These are phyloP conservation scores for Coremacera marginata DNA, from an alignment of 2,888 invertebrate genomes.

Conservation along the genomic window DNA sequence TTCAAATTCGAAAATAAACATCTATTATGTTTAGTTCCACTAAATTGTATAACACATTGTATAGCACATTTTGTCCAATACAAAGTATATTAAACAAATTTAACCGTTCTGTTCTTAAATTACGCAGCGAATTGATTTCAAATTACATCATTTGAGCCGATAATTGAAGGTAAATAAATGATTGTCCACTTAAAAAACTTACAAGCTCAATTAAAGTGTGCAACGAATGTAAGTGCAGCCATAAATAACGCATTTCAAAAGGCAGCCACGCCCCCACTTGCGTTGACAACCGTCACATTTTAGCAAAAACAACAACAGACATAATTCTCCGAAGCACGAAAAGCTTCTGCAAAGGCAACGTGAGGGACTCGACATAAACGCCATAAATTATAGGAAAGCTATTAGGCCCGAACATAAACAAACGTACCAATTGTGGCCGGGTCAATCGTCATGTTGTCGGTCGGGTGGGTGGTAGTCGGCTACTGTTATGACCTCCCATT, in stretches of 20 bases:
- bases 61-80: too few relatives aligned
- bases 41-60: too few relatives aligned
- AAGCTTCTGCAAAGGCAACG: neutral
- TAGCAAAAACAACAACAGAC: neutral
- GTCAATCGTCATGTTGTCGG: neutral
- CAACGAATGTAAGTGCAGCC: neutral
- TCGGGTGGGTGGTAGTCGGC: neutral
- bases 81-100: too few relatives aligned
- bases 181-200: neutral
- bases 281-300: neutral
- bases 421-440: conserved; percentile 18
- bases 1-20: too few relatives aligned
- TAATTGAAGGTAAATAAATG: neutral
- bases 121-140: neutral
- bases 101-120: neutral
- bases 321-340: neutral
- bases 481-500: too few relatives aligned
- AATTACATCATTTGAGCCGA: neutral
- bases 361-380: conserved; percentile 1
- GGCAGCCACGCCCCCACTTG: neutral
- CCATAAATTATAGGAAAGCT: conserved; percentile 62
- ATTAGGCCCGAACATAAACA: conserved; percentile 51
- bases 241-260: neutral
- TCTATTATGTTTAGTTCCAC: too few relatives aligned
- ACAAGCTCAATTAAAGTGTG: neutral